These are phyloP conservation scores for Tragelaphus strepsiceros DNA, from an alignment of 2,113 vertebrate species.

Conservation along the genomic window DNA sequence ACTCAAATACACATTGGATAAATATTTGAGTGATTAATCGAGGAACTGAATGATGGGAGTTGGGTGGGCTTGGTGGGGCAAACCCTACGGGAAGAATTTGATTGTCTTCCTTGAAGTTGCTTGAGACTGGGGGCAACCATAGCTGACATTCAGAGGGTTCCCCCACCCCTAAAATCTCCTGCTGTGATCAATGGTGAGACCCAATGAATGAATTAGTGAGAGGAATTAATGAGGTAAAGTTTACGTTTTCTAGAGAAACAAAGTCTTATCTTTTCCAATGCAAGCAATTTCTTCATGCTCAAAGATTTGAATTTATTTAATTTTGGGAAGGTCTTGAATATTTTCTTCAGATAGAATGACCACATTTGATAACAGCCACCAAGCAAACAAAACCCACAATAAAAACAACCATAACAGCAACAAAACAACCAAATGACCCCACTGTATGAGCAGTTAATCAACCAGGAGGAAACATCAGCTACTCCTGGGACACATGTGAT, in stretches of 20 bases:
- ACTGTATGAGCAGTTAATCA: neutral
- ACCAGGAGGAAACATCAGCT: neutral
- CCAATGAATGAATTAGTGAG: neutral
- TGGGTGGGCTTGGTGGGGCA: neutral
- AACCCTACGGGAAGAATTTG: neutral
- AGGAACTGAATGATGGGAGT: neutral
- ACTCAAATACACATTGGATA: neutral
- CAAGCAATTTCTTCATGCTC: neutral
- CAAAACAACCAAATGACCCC: neutral
- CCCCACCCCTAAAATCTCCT: too few species aligned
- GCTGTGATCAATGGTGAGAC: neutral
- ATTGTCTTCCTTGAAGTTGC: neutral
- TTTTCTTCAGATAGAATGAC: neutral
- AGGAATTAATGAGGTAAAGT: neutral
- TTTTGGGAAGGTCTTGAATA: neutral
- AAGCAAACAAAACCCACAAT: neutral
- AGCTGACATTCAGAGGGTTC: neutral
- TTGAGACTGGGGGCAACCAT: neutral
- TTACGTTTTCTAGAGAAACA: neutral
- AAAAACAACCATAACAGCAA: neutral
- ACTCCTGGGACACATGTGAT: neutral
- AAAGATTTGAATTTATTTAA: neutral
- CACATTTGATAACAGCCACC: neutral
- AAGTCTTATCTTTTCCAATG: neutral
- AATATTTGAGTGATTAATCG: neutral